phyloP scores from a whole-genome alignment of 2,888 invertebrate species.

The Watsonalla cultraria region DNA sequence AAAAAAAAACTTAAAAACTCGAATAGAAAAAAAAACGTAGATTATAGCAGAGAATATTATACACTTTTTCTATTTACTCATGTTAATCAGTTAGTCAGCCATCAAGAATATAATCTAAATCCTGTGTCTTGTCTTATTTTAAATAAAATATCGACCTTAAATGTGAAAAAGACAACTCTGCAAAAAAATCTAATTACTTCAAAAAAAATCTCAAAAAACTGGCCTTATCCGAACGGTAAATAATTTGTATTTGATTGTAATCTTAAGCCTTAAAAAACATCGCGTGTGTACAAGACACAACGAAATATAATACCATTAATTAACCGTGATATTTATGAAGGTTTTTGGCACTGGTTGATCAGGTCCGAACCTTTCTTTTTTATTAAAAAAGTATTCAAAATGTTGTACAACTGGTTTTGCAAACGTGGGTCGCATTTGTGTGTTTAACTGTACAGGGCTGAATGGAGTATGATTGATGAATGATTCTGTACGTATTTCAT shows the following conservation, averaged over 20 bases:
- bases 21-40: no score
- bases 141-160: no score
- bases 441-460: neutral
- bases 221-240: neutral
- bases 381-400: neutral
- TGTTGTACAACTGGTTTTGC: constrained; percentile 2
- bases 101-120: no score
- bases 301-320: neutral
- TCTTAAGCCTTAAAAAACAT: neutral
- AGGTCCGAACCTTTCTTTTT: neutral
- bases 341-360: constrained; percentile 1
- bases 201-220: no score
- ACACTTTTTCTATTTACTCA: no score
- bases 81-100: no score
- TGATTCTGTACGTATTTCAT: neutral
- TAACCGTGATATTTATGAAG: neutral
- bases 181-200: no score
- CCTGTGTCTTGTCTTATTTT: no score
- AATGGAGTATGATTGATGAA: neutral
- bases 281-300: neutral
- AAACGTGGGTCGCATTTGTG: neutral
- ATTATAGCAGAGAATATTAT: no score
- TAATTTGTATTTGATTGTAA: neutral
- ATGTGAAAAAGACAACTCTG: no score
- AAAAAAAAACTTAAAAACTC: no score